Evolutionary conservation across 2,888 invertebrate genomes (phyloP).

Genomic region (Agelastica alni): DNA sequence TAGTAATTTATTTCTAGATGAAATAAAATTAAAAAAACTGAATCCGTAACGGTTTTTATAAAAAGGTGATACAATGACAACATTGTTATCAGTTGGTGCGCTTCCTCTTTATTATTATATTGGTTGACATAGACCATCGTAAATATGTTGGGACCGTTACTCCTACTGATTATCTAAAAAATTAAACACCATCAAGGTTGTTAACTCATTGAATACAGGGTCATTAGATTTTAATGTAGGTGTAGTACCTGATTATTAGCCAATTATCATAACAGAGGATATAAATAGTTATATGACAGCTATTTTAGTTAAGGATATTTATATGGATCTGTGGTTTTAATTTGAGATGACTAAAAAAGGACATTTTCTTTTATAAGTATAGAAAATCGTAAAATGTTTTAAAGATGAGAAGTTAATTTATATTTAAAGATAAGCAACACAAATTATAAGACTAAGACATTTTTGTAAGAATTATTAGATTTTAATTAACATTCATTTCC

Average conservation of each 20-base stretch:
- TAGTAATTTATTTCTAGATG: too few species aligned
- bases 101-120: background rate
- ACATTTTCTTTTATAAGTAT: too few species aligned
- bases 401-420: too few species aligned
- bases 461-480: too few species aligned
- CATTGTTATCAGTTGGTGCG: slow-evolving; percentile 2
- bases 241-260: slow-evolving; percentile 15
- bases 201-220: slow-evolving; percentile 21
- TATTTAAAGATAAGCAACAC: too few species aligned
- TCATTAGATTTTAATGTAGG: slow-evolving; percentile 19
- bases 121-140: background rate
- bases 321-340: background rate
- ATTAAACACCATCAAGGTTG: slow-evolving; percentile 20
- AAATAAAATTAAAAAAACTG: too few species aligned
- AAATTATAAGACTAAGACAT: too few species aligned
- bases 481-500: too few species aligned
- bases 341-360: background rate
- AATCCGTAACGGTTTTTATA: too few species aligned
- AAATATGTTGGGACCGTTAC: slow-evolving; percentile 13
- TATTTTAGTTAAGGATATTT: too few species aligned
- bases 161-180: slow-evolving; percentile 13
- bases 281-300: slow-evolving; percentile 8
- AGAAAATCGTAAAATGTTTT: too few species aligned
- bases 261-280: slow-evolving; percentile 13
- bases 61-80: slow-evolving; percentile 1